Base-by-base conservation (phyloP, 2,888 invertebrate genomes). In the Dexiosoma caninum region DNA sequence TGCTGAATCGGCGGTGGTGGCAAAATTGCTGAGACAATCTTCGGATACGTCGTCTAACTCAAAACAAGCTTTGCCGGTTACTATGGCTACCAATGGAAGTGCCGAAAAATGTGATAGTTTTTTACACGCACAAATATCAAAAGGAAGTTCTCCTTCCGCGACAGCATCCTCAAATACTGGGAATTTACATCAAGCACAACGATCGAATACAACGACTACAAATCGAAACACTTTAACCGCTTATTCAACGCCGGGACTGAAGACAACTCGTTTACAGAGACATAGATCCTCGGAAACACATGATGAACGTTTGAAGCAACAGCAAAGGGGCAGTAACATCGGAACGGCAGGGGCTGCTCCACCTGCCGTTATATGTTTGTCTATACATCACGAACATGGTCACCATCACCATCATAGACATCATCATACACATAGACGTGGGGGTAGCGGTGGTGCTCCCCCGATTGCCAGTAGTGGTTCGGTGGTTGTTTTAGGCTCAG, bases 281-380 rank as follows among this genome's bases (percentile, higher is more conserved):
- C 90, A 90, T 85, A 87, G 89, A 46, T 90, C 90, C 75, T 90
- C 89, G 0, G 90, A 90, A 59, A 89, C 88, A 21, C 89, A 89
- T 59, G 89, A 90, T 66, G 89, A 90, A 81, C 86, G 89, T 8
- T 81, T 87, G 8, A 88, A 87, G 74, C 87, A 89, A 30, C 89
- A 88, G 69, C 86, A 83, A 40, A 81, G 83, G 0, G 80, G 72
- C 8, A 55, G 72, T 10, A 75, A 75, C 35, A 55, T 59, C 9
- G 76, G 59, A 12, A 42, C 69, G 2, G 30, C 72, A 12, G 72
- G 67, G 16, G 35, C 49, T 14, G 23, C 49, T 14, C 37, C 66
- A 12, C 49, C 66, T 19, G 80, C 83, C n/a, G 81, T 83, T 53
- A 74, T 88, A 16, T 88, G 86, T 70, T 85, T 88, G 16, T 87